These are phyloP conservation scores for Bombus confusus DNA, from an alignment of 1,140 invertebrate genomes.

Conservation along the genomic window DNA sequence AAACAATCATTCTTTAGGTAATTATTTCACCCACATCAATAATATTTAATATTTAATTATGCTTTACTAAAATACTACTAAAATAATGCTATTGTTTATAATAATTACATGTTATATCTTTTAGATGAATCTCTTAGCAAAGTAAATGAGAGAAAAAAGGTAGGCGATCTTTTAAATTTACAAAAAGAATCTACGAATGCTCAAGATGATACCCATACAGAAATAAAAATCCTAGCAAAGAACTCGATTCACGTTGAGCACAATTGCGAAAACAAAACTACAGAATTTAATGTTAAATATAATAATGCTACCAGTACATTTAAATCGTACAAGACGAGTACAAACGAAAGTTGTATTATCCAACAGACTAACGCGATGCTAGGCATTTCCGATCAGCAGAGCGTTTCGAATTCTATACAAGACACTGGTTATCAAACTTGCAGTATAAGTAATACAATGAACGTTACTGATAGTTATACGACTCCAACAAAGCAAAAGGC, in stretches of 20 bases:
- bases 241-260: background rate
- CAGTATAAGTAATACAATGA: slow-evolving; percentile 72
- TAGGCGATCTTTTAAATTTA: background rate
- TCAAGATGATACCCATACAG: background rate
- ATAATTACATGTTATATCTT: slow-evolving; percentile 1
- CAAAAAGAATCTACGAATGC: background rate
- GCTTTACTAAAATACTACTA: background rate
- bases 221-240: background rate
- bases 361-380: slow-evolving; percentile 68
- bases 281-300: slow-evolving; percentile 19
- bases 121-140: slow-evolving; percentile 16
- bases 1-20: slow-evolving; percentile 48
- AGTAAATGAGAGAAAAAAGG: background rate
- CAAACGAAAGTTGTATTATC: slow-evolving; percentile 64
- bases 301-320: slow-evolving; percentile 33
- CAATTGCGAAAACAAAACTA: slow-evolving; percentile 7
- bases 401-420: slow-evolving; percentile 70
- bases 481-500: slow-evolving; percentile 64
- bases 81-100: background rate
- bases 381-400: slow-evolving; percentile 67
- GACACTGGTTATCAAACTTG: slow-evolving; percentile 80
- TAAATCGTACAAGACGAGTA: slow-evolving; percentile 65
- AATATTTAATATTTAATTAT: slow-evolving; percentile 25
- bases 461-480: slow-evolving; percentile 64
- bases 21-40: background rate